Evolutionary conservation across 2,113 vertebrate species (phyloP).

Genomic region (Gadus chalcogrammus): DNA sequence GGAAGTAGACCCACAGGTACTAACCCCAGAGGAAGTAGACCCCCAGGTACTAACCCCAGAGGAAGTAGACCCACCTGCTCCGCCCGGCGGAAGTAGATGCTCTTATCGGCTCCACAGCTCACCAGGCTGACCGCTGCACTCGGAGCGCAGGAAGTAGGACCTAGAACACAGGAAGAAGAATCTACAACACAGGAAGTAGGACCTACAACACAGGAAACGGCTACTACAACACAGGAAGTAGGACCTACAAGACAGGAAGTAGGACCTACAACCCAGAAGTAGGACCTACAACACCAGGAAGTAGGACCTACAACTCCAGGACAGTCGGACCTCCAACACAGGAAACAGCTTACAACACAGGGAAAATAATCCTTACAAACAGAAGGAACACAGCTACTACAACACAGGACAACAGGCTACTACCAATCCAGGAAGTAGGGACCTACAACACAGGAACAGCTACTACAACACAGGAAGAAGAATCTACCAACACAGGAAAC

Average conservation of each 20-base stretch:
- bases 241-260: constrained; percentile 49
- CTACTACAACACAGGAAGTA: background rate
- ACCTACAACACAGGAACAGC: background rate
- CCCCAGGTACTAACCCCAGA: too few species aligned
- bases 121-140: constrained; percentile 76
- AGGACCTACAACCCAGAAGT: too few species aligned
- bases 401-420: background rate
- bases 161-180: constrained; percentile 3
- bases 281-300: too few species aligned
- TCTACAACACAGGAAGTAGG: background rate
- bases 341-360: background rate
- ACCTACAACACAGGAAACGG: constrained; percentile 5
- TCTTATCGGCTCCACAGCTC: constrained; percentile 89
- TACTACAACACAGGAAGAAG: constrained; percentile 25
- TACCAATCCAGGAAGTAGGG: background rate
- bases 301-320: too few species aligned
- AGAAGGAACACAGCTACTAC: background rate
- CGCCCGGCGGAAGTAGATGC: constrained; percentile 84
- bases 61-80: constrained; percentile 69
- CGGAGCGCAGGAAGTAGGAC: constrained; percentile 47
- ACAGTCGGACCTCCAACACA: too few species aligned
- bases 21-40: too few species aligned
- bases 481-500: constrained; percentile 3
- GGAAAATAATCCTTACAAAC: background rate
- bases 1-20: too few species aligned